A percentile compares a stretch with the other conserved stretches of the same genome.
Conservation (phyloP, 1,140 invertebrate species). For the Ceratitis capitata region DNA sequence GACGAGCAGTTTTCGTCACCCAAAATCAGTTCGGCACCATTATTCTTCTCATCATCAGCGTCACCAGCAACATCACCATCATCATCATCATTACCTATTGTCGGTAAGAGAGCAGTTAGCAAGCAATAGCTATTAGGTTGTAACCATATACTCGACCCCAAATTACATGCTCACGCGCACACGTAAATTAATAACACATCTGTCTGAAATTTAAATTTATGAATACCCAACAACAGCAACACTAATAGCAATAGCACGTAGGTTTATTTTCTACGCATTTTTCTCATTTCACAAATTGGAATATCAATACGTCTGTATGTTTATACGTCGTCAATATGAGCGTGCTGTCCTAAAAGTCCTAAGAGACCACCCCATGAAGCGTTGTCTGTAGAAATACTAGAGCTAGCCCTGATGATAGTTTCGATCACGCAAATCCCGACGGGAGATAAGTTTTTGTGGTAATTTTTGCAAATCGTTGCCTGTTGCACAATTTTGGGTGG, state of each 20-base stretch:
- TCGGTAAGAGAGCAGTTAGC: background rate
- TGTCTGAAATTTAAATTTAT: slow-evolving; percentile 51
- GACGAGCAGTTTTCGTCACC: slow-evolving; percentile 9
- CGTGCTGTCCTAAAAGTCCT: background rate
- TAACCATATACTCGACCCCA: slow-evolving; percentile 46
- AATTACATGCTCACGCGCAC: slow-evolving; percentile 64
- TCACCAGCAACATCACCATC: background rate
- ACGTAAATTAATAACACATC: slow-evolving; percentile 65
- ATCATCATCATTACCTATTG: background rate
- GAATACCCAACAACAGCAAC: background rate
- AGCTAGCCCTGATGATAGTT: background rate
- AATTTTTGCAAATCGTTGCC: background rate
- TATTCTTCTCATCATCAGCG: background rate
- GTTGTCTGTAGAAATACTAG: background rate
- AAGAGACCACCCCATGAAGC: slow-evolving; percentile 9
- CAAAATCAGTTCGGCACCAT: slow-evolving; percentile 1
- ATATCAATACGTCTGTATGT: background rate
- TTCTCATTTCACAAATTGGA: background rate
- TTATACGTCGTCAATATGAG: background rate
- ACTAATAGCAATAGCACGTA: background rate
- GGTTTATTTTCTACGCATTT: background rate
- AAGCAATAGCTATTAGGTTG: background rate
- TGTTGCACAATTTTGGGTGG: background rate
- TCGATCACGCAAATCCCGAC: background rate
- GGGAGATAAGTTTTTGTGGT: background rate